These are phyloP conservation scores for Coluber constrictor DNA, from an alignment of 2,797 vertebrate species.

Conservation along the genomic window DNA sequence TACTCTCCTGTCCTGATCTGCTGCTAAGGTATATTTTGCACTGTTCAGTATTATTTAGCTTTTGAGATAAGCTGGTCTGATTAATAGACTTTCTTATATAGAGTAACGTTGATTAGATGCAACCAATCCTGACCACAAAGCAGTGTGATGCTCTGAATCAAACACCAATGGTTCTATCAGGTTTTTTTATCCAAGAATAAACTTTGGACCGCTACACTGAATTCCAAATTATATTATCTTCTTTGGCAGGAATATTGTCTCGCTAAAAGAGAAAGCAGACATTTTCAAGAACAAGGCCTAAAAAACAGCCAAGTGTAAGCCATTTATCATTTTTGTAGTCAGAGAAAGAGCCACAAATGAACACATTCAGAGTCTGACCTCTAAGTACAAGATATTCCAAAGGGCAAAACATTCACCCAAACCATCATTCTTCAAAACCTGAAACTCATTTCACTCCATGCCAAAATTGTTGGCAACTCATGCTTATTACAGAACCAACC, in stretches of 20 bases:
- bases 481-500: constrained; percentile 28
- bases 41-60: neutral
- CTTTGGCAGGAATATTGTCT: neutral
- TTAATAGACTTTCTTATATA: neutral
- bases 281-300: neutral
- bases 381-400: neutral
- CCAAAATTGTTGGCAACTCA: constrained; percentile 31
- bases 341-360: constrained; percentile 13
- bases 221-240: neutral
- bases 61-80: neutral
- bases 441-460: constrained; percentile 25
- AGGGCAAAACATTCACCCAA: neutral
- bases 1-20: neutral
- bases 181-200: neutral
- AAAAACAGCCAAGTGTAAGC: neutral
- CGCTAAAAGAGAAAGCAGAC: constrained; percentile 24
- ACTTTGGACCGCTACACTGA: constrained; percentile 2
- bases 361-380: neutral
- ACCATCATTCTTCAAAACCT: constrained; percentile 13
- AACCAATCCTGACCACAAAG: neutral
- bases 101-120: neutral
- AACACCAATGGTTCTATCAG: neutral
- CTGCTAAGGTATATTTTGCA: neutral
- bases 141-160: neutral
- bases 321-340: neutral